Evolutionary conservation across 2,888 invertebrate species (phyloP).

Genomic region (Deilephila elpenor): DNA sequence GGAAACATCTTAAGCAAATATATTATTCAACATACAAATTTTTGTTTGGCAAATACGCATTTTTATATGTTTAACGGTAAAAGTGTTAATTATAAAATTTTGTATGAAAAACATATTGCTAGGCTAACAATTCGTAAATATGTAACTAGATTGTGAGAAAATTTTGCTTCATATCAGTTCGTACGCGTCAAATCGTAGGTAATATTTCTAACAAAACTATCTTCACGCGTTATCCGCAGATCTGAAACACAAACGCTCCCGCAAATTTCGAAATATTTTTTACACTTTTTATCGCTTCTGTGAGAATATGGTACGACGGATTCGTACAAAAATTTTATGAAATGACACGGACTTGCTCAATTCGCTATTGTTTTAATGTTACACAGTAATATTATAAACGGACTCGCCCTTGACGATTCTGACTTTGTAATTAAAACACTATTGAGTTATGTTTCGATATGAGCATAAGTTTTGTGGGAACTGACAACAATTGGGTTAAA

Average conservation of each 20-base stretch:
- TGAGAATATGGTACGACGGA: conserved; percentile 60
- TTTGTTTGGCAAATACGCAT: neutral
- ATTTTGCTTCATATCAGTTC: neutral
- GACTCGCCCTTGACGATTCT: conserved; percentile 55
- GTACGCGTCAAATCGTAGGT: no score
- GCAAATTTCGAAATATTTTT: conserved; percentile 12
- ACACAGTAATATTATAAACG: conserved; percentile 42
- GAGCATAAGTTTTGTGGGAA: conserved; percentile 52
- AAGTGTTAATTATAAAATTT: neutral
- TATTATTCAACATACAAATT: neutral
- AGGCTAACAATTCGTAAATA: neutral
- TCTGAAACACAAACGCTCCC: conserved; percentile 7
- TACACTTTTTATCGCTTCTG: conserved; percentile 53
- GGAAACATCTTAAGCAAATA: conserved; percentile 1
- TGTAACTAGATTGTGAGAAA: conserved; percentile 13
- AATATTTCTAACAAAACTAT: neutral
- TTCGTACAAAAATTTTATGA: conserved; percentile 66
- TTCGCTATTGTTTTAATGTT: conserved; percentile 62
- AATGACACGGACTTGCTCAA: conserved; percentile 69
- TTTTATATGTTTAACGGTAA: no score
- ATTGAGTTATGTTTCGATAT: conserved; percentile 51
- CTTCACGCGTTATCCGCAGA: neutral
- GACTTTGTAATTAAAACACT: conserved; percentile 49
- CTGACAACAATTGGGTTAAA: conserved; percentile 27
- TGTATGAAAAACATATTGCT: neutral